Conservation (phyloP, 2,888 invertebrate species). For the Cheilosia variabilis region DNA sequence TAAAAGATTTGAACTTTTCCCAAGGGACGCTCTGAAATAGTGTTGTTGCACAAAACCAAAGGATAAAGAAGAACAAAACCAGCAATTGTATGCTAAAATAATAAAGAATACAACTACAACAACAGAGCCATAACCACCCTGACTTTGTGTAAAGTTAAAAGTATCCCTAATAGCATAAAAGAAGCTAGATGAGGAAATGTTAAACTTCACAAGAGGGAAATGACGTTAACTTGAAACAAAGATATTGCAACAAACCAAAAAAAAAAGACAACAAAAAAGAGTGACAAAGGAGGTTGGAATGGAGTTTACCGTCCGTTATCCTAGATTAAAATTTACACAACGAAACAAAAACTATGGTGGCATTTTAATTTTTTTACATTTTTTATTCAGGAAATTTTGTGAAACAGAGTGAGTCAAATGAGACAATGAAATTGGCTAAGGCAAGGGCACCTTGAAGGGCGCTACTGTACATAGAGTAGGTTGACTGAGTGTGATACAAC, state of each 20-base stretch:
- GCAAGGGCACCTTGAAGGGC: not conserved
- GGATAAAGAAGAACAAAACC: conserved; percentile 9
- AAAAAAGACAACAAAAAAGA: not conserved
- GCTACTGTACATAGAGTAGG: not conserved
- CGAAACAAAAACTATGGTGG: not conserved
- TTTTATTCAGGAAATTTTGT: not conserved
- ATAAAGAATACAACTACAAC: conserved; percentile 20
- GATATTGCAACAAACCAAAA: not conserved
- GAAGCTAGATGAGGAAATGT: conserved; percentile 17
- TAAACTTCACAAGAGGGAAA: conserved; percentile 23
- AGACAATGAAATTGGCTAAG: not conserved
- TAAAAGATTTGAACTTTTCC: conserved; percentile 4
- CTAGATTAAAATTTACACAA: conserved; percentile 41
- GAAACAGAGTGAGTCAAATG: not conserved
- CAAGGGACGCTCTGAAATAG: not conserved
- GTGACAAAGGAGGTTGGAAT: conserved; percentile 24
- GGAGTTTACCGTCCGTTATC: conserved; percentile 42
- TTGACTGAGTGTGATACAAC: not conserved
- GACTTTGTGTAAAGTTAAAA: conserved; percentile 14
- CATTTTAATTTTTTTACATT: not conserved
- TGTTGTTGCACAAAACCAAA: conserved; percentile 21
- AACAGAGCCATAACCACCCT: conserved; percentile 7
- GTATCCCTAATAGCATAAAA: conserved; percentile 18
- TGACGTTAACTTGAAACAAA: conserved; percentile 27
- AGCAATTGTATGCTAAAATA: conserved; percentile 16